Conservation (phyloP, 2,888 invertebrate species). For the Tillus elongatus region DNA sequence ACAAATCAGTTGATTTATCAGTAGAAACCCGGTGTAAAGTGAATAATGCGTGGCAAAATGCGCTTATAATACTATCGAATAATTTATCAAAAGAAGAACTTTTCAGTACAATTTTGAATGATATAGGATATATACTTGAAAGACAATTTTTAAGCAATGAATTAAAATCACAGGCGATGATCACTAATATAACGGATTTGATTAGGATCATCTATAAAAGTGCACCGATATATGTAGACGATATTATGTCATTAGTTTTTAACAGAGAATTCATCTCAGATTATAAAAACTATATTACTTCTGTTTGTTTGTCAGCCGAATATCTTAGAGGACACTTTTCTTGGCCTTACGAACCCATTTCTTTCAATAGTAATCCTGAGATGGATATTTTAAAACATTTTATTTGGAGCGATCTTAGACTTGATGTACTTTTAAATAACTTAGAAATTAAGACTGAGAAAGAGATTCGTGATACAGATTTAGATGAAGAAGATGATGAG, state of each 20-base stretch:
- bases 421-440: slow-evolving; percentile 24
- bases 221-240: slow-evolving; percentile 24
- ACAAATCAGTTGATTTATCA: slow-evolving; percentile 36
- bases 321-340: slow-evolving; percentile 29
- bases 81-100: slow-evolving; percentile 20
- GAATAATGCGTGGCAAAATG: slow-evolving; percentile 51
- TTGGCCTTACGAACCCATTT: slow-evolving; percentile 21
- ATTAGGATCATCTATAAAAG: slow-evolving; percentile 27
- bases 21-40: slow-evolving; percentile 49
- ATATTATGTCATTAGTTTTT: slow-evolving; percentile 26
- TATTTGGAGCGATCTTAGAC: slow-evolving; percentile 30
- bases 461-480: slow-evolving; percentile 25
- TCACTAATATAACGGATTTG: slow-evolving; percentile 26
- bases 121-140: slow-evolving; percentile 23
- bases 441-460: slow-evolving; percentile 18
- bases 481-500: slow-evolving; percentile 25
- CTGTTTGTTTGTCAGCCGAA: slow-evolving; percentile 28
- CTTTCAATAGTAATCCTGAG: slow-evolving; percentile 16
- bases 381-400: slow-evolving; percentile 31
- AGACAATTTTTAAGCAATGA: slow-evolving; percentile 17
- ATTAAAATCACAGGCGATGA: slow-evolving; percentile 18
- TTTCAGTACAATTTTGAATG: slow-evolving; percentile 17
- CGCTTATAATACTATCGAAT: slow-evolving; percentile 33
- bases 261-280: slow-evolving; percentile 22
- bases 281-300: slow-evolving; percentile 18